Percentiles rank a stretch among this genome's conserved stretches.
Conservation (phyloP, 2,797 vertebrate genomes). For the Enteromius mattozi region DNA sequence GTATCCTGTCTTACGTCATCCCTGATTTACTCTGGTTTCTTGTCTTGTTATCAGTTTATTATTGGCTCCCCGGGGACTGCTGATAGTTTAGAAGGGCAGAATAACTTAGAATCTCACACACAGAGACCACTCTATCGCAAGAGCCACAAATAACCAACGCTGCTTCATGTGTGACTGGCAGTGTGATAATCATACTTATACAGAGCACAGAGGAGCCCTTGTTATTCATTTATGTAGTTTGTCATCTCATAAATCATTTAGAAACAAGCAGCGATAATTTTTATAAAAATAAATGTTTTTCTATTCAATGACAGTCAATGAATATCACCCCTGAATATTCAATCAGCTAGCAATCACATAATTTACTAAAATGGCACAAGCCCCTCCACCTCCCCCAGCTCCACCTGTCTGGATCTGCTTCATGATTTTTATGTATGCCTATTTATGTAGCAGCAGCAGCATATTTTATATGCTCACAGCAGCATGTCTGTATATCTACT, state of each 20-base stretch:
- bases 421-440: not conserved
- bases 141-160: conserved; percentile 38
- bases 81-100: conserved; percentile 66
- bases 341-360: not conserved
- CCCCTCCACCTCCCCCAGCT: not conserved
- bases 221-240: conserved; percentile 1
- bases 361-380: not conserved
- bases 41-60: conserved; percentile 70
- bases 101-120: conserved; percentile 46
- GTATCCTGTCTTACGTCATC: conserved; percentile 66
- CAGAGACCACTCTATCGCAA: conserved; percentile 16
- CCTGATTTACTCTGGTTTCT: conserved; percentile 67
- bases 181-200: not conserved
- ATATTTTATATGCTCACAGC: not conserved
- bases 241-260: not conserved
- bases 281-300: not conserved
- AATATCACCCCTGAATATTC: no score
- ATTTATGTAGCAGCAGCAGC: not conserved
- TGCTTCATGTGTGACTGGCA: conserved; percentile 1
- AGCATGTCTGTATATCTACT: not conserved
- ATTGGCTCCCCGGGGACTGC: conserved; percentile 59
- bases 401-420: not conserved
- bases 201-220: not conserved
- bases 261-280: not conserved
- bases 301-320: not conserved